phyloP scores from a whole-genome alignment of 2,797 vertebrate genomes.

The Microctenopoma steveboyesi region DNA sequence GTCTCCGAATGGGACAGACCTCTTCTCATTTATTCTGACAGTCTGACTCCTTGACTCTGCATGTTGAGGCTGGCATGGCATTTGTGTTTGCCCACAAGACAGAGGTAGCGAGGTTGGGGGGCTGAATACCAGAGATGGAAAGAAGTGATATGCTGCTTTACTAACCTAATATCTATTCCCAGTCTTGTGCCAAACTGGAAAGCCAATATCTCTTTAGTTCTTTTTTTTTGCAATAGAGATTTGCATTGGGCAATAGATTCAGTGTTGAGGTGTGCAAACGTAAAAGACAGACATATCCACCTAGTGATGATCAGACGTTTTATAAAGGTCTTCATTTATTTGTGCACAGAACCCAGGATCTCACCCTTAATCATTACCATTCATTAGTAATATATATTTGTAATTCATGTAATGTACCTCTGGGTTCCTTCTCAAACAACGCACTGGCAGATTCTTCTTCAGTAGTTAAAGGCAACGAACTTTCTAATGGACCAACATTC shows the following conservation, averaged over 20 bases:
- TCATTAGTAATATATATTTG: background rate
- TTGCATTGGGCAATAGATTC: background rate
- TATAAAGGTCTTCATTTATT: slow-evolving; percentile 18
- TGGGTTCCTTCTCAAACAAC: slow-evolving; percentile 21
- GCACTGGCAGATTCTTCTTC: background rate
- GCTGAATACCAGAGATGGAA: slow-evolving; percentile 67
- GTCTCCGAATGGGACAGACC: slow-evolving; percentile 22
- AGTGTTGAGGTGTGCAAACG: slow-evolving; percentile 1
- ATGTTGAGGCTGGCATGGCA: slow-evolving; percentile 74
- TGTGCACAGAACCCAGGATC: slow-evolving; percentile 23
- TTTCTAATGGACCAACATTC: slow-evolving; percentile 39
- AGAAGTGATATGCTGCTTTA: slow-evolving; percentile 52
- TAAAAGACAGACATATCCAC: slow-evolving; percentile 2
- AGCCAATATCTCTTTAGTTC: background rate
- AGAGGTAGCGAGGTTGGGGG: slow-evolving; percentile 37
- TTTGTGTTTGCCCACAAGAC: slow-evolving; percentile 60
- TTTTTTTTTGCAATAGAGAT: background rate
- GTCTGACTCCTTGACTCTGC: slow-evolving; percentile 44
- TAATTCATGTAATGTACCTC: slow-evolving; percentile 11
- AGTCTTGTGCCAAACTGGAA: slow-evolving; percentile 30
- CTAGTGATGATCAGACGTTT: background rate
- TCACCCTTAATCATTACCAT: background rate
- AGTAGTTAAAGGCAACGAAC: slow-evolving; percentile 1
- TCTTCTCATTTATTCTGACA: slow-evolving; percentile 41
- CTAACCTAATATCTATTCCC: slow-evolving; percentile 47